phyloP scores from a whole-genome alignment of 2,113 vertebrate species.

The Nothobranchius kuhntae region DNA sequence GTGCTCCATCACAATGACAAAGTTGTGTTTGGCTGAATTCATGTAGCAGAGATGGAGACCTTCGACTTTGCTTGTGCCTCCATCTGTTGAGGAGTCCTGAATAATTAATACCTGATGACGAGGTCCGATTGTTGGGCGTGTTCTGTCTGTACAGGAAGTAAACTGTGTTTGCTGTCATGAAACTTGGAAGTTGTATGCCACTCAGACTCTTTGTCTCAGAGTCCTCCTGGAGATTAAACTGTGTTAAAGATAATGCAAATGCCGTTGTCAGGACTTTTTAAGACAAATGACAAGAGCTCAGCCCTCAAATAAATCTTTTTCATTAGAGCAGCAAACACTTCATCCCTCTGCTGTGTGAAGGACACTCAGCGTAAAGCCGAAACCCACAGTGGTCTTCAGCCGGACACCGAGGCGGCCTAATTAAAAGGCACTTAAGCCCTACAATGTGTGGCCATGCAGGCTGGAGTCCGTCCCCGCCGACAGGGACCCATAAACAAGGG shows the following conservation, averaged over 20 bases:
- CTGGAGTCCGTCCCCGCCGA: conserved; percentile 67
- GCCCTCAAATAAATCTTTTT: conserved; percentile 78
- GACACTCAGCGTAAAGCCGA: conserved; percentile 48
- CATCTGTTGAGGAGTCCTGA: conserved; percentile 4
- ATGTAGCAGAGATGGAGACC: conserved; percentile 20
- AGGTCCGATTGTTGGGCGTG: not conserved
- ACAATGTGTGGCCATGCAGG: conserved; percentile 78
- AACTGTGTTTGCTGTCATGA: conserved; percentile 30
- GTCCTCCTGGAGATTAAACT: conserved; percentile 73
- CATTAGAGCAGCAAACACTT: conserved; percentile 82
- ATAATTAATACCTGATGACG: conserved; percentile 30
- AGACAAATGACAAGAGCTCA: conserved; percentile 61
- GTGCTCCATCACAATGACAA: conserved; percentile 56
- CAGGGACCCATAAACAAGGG: conserved; percentile 79
- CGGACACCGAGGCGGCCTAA: conserved; percentile 81
- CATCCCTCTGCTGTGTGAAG: conserved; percentile 56
- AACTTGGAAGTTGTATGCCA: conserved; percentile 24
- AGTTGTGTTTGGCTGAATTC: conserved; percentile 30
- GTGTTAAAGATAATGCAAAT: conserved; percentile 74
- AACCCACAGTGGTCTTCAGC: conserved; percentile 70
- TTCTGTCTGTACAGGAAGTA: conserved; percentile 40
- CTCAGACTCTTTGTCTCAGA: conserved; percentile 28
- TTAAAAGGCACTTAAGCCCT: conserved; percentile 85
- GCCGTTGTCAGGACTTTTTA: conserved; percentile 75
- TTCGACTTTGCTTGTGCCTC: conserved; percentile 1